phyloP scores from a whole-genome alignment of 1,140 invertebrate genomes.

The Lepidurus packardi region DNA sequence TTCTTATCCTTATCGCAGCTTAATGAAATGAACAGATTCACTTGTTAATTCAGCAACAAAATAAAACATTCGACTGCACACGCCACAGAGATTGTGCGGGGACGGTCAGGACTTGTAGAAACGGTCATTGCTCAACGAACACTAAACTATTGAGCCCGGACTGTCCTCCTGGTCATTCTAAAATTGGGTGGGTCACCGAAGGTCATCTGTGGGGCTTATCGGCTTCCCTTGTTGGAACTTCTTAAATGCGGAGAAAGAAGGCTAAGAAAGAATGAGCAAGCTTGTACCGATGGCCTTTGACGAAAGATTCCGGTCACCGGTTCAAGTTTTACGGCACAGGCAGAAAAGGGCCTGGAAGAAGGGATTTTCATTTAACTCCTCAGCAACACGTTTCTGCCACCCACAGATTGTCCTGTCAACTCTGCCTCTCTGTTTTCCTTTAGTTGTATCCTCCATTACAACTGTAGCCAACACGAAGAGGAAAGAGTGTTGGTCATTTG shows the following conservation, averaged over 20 bases:
- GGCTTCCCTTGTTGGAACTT: background rate
- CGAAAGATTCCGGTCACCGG: background rate
- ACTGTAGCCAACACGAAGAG: too few species aligned
- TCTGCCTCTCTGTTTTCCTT: background rate
- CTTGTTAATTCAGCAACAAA: background rate
- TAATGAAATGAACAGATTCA: conserved; percentile 12
- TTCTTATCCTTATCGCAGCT: background rate
- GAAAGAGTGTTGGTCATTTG: too few species aligned
- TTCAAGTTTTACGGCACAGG: background rate
- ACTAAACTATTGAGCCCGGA: background rate
- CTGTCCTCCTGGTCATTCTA: background rate
- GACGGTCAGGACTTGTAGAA: background rate
- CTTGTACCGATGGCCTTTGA: background rate
- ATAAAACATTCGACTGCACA: background rate
- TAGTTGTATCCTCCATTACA: too few species aligned
- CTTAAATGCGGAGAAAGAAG: background rate
- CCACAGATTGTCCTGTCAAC: background rate
- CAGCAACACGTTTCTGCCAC: background rate
- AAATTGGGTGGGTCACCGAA: conserved; percentile 16
- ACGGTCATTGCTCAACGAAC: background rate
- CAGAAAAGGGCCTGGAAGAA: background rate
- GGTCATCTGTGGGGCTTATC: background rate
- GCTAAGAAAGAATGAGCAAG: background rate
- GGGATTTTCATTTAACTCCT: background rate
- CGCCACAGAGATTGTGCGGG: background rate